Evolutionary conservation across 2,888 invertebrate species (phyloP).

Genomic region (Nomada fucata): DNA sequence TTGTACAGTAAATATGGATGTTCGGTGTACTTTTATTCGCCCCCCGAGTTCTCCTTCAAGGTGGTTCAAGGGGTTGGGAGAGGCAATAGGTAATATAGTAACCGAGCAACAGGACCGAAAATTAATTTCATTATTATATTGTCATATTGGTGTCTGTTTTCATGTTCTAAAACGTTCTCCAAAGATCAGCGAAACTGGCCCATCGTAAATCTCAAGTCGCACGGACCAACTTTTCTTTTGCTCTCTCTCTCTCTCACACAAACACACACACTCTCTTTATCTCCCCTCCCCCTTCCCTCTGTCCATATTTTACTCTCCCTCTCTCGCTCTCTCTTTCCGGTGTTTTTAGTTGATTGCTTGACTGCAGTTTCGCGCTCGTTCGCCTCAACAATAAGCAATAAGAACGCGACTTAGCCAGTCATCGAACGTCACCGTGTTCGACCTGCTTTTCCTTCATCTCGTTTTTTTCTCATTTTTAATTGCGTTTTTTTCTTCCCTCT

Average conservation of each 20-base stretch:
- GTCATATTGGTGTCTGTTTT: constrained; percentile 67
- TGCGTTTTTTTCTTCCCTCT: neutral
- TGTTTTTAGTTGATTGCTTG: constrained; percentile 24
- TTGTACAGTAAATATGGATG: constrained; percentile 61
- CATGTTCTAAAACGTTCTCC: constrained; percentile 53
- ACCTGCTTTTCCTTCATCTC: constrained; percentile 27
- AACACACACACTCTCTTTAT: neutral
- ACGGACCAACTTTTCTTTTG: constrained; percentile 30
- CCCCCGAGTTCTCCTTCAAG: neutral
- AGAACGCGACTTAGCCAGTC: constrained; percentile 46
- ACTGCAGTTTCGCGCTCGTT: constrained; percentile 27
- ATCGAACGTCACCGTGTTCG: constrained; percentile 39
- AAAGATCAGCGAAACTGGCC: constrained; percentile 33
- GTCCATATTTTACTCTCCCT: neutral
- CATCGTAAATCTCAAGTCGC: constrained; percentile 54
- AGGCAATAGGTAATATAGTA: constrained; percentile 17
- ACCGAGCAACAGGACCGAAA: constrained; percentile 63
- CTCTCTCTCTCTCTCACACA: constrained; percentile 6
- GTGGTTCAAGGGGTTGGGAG: neutral
- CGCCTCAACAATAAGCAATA: constrained; percentile 45
- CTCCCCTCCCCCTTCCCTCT: neutral
- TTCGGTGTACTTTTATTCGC: constrained; percentile 11
- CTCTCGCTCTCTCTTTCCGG: constrained; percentile 13
- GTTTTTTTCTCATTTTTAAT: constrained; percentile 11
- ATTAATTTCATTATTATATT: constrained; percentile 67